Percentiles rank a stretch among this genome's conserved stretches.
Evolutionary conservation across 2,113 vertebrate species (phyloP).

Genomic region (Uropsilus gracilis): DNA sequence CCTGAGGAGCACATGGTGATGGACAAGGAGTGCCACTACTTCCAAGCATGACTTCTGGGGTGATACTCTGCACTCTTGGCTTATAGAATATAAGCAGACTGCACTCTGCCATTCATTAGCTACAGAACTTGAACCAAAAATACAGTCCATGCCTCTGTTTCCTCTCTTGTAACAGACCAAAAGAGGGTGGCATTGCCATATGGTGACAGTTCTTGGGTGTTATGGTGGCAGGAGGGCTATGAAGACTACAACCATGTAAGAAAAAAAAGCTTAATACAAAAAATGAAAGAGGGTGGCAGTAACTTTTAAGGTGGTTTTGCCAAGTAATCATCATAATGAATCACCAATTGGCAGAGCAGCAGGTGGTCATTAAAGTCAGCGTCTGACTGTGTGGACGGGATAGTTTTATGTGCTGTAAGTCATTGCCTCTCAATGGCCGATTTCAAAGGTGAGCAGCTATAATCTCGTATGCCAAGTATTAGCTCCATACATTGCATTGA

Average conservation of each 20-base stretch:
- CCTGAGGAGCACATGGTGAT: rapidly evolving
- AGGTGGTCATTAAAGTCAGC: background rate
- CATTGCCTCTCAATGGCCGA: background rate
- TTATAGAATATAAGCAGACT: no score
- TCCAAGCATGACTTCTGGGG: rapidly evolving
- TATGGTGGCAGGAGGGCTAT: no score
- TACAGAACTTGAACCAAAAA: background rate
- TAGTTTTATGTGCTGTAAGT: rapidly evolving
- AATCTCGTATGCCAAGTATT: background rate
- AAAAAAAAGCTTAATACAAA: no score
- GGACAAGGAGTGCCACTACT: rapidly evolving
- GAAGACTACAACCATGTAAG: no score
- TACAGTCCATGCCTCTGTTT: background rate
- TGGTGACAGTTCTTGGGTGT: no score
- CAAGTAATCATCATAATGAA: background rate
- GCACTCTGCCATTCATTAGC: background rate
- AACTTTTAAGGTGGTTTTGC: background rate
- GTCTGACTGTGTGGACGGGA: background rate
- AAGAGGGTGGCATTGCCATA: background rate
- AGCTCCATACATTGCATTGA: background rate
- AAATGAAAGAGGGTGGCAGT: background rate
- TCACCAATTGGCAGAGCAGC: background rate
- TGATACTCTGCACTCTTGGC: background rate
- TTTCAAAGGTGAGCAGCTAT: background rate
- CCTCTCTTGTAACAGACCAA: no score